Conservation (phyloP, 2,797 vertebrate species). For the Atherinosoma microstoma region DNA sequence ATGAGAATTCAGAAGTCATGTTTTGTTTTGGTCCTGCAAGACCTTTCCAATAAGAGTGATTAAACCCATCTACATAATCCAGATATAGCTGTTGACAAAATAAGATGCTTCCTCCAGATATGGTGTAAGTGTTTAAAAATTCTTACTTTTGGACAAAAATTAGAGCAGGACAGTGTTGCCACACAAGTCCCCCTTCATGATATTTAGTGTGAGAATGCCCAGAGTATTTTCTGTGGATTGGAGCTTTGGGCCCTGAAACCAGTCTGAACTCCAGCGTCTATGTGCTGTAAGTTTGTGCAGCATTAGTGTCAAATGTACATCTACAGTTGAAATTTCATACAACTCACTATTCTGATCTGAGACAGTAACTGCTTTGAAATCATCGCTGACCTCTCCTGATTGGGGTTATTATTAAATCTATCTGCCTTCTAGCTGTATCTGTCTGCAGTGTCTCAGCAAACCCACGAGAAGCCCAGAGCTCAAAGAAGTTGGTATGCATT, state of each 20-base stretch:
- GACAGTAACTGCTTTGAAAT: conserved; percentile 20
- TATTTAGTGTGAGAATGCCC: neutral
- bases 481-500: conserved; percentile 27
- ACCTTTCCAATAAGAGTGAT: neutral
- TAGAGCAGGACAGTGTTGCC: neutral
- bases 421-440: conserved; percentile 72
- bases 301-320: conserved; percentile 17
- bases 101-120: neutral
- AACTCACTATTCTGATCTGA: conserved; percentile 28
- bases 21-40: neutral
- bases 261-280: conserved; percentile 1
- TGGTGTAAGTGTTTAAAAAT: neutral
- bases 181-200: neutral
- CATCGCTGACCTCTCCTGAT: conserved; percentile 43
- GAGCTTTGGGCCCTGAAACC: neutral
- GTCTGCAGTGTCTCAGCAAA: conserved; percentile 74
- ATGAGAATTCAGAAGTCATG: neutral
- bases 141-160: neutral
- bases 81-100: no score
- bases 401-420: conserved; percentile 39
- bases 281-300: conserved; percentile 8
- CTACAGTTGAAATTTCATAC: conserved; percentile 4
- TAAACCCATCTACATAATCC: no score
- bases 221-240: neutral
- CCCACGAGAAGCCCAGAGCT: conserved; percentile 38